Conservation (phyloP, 2,113 vertebrate species). For the Paramormyrops kingsleyae region DNA sequence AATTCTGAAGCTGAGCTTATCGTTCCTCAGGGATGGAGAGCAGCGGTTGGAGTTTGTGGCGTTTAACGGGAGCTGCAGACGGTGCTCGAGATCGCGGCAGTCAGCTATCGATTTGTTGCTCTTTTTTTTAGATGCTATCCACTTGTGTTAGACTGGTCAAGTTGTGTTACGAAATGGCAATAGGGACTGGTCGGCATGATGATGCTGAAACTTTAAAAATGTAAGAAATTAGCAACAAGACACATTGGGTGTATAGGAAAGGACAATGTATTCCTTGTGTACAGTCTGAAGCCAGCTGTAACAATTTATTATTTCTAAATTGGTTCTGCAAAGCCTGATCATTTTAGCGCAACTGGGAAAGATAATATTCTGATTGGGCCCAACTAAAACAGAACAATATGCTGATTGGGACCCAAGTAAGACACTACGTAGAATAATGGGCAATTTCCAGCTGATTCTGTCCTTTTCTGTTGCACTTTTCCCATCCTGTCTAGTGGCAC, state of each 20-base stretch:
- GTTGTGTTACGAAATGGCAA: not conserved
- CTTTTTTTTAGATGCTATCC: not conserved
- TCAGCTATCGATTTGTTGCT: not conserved
- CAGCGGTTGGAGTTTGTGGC: not conserved
- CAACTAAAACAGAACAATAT: not conserved
- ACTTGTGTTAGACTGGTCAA: not conserved
- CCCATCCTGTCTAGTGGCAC: conserved; percentile 83
- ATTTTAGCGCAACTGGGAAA: not conserved
- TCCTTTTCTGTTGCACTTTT: conserved; percentile 40
- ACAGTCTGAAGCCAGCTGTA: not conserved
- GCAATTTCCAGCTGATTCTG: not conserved
- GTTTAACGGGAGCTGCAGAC: not conserved
- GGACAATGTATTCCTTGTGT: not conserved
- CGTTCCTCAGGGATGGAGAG: not conserved
- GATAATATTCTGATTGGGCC: not conserved
- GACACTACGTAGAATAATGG: not conserved
- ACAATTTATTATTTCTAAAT: not conserved
- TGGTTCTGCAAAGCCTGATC: not conserved
- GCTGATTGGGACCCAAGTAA: not conserved
- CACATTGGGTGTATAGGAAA: not conserved
- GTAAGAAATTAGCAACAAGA: not conserved
- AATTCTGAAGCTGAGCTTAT: not conserved
- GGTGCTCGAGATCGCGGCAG: not conserved
- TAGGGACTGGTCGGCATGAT: not conserved
- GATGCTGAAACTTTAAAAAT: not conserved